Evolutionary conservation across 1,140 invertebrate genomes (phyloP).

Genomic region (Cherax quadricarinatus): DNA sequence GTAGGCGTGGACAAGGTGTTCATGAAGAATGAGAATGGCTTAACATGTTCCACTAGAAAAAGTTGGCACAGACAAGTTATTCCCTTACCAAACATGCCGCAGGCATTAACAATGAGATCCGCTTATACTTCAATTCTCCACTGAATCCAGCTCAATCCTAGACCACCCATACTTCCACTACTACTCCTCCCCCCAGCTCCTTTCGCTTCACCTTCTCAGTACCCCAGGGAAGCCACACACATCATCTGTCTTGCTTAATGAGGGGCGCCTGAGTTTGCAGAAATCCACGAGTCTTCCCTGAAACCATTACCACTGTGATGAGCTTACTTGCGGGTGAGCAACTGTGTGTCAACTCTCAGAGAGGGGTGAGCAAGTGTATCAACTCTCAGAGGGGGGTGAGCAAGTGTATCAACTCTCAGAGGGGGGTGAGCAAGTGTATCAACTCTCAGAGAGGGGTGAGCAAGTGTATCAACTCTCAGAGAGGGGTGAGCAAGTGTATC

Average conservation of each 20-base stretch:
- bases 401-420: slow-evolving; percentile 20
- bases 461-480: background rate
- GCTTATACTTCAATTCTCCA: no score
- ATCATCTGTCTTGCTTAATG: slow-evolving; percentile 63
- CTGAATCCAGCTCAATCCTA: no score
- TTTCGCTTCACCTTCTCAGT: background rate
- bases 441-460: background rate
- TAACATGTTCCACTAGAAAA: no score
- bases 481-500: slow-evolving; percentile 40
- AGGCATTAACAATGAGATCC: no score
- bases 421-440: slow-evolving; percentile 40
- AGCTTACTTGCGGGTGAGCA: slow-evolving; percentile 49
- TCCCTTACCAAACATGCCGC: no score
- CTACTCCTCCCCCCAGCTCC: background rate
- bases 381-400: background rate
- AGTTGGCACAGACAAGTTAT: no score
- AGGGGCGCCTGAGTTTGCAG: slow-evolving; percentile 57
- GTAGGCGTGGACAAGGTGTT: no score
- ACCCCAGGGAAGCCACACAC: slow-evolving; percentile 21
- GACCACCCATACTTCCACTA: background rate
- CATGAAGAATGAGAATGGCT: no score
- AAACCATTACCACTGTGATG: slow-evolving; percentile 42
- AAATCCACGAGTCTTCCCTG: slow-evolving; percentile 43
- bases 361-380: background rate
- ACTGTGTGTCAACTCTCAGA: slow-evolving; percentile 28